These are phyloP conservation scores for Chrysolina americana DNA, from an alignment of 2,888 invertebrate species.

Conservation along the genomic window DNA sequence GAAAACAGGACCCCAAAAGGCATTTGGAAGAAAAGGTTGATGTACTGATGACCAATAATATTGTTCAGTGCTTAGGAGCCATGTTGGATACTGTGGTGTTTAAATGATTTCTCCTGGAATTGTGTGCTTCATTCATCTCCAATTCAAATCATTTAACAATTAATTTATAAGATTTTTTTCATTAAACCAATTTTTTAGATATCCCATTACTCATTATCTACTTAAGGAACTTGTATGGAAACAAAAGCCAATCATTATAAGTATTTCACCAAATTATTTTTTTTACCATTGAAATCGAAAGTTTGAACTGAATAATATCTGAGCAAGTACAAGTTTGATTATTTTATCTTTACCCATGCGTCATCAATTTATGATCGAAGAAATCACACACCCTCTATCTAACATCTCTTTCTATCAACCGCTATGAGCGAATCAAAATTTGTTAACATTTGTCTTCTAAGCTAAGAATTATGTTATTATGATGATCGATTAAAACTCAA, in stretches of 20 bases:
- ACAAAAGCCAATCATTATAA: background rate
- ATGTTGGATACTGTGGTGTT: slow-evolving; percentile 95
- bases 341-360: no score
- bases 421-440: no score
- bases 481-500: no score
- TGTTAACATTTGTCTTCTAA: no score
- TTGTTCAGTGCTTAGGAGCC: slow-evolving; percentile 97
- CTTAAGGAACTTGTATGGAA: slow-evolving; percentile 13
- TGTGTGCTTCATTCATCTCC: slow-evolving; percentile 21
- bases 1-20: slow-evolving; percentile 98
- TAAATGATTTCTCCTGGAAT: slow-evolving; percentile 73
- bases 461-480: no score
- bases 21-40: slow-evolving; percentile 99
- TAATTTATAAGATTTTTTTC: slow-evolving; percentile 30
- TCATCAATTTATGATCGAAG: no score
- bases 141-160: slow-evolving; percentile 23
- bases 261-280: background rate
- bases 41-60: slow-evolving; percentile 96
- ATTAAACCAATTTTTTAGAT: slow-evolving; percentile 23
- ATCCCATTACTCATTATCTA: background rate
- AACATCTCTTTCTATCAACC: no score
- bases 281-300: background rate
- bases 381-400: no score
- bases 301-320: background rate
- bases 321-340: no score